Evolutionary conservation across 1,140 invertebrate species (phyloP), one percentile per base, ranked within the genome.

Genomic region (Euwallacea fornicatus): DNA sequence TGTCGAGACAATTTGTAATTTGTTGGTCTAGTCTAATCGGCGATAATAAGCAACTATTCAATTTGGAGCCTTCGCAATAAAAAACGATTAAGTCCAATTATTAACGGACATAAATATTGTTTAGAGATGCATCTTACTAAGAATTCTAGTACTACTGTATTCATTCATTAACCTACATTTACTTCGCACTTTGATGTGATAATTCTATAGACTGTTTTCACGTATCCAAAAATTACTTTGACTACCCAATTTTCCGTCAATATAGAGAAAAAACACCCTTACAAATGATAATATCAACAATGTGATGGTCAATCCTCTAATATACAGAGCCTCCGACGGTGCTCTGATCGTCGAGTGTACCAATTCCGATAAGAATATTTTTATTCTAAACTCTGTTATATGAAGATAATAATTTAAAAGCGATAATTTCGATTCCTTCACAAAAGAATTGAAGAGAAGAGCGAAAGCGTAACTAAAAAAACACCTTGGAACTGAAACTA

Each of bases 401-500:
- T 59, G 7, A 21, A 42, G 10, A 8, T 33, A 47, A 15, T 13
- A n/a, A 73, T 76, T 46, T 62, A 65, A 7, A 71, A 75, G 60
- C 33, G 6, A 44, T 15, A 44, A 44, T 64, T 64, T 41, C 21
- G 16, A 9, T 56, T 6, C 7, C 8, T 16, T 66, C 21, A 59
- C 47, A 54, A 9, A 41, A 72, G 71, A 43, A 78, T 80, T 41
- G 79, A 78, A 7, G 79, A 80, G 58, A 81, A 81, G 61, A 78
- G 72, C 42, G 78, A 81, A 72, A 77, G 78, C 0, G 70, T 75
- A 2, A 81, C 50, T 80, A 82, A 66, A 82, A 81, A 65, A 73
- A 78, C 41, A 82, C 81, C 58, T 72, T 83, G 66, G 82, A 83
- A 71, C 72, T 83, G 62, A 81, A 83, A 60, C 61, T 83, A 58